Percentiles rank a stretch among this genome's conserved stretches.
phyloP scores from a whole-genome alignment of 2,113 vertebrate genomes.

The Apteryx mantelli region DNA sequence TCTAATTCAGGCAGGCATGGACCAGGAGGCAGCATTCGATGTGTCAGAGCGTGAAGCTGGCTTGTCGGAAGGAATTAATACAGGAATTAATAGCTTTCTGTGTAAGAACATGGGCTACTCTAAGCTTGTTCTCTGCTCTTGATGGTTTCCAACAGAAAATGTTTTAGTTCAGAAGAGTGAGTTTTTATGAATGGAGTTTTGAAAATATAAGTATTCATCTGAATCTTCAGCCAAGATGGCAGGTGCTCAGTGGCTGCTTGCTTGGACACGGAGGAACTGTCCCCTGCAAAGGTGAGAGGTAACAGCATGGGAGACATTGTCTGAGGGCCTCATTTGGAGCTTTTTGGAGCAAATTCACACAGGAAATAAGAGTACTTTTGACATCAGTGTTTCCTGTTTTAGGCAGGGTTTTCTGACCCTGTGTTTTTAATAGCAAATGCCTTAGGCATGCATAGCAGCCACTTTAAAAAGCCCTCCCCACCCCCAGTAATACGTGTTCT shows the following conservation, averaged over 20 bases:
- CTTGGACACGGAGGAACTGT: neutral
- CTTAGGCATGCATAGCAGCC: neutral
- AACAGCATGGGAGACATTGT: neutral
- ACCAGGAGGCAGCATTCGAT: neutral
- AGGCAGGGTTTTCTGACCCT: neutral
- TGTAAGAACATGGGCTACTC: conserved; percentile 9
- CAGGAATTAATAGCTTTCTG: conserved; percentile 16
- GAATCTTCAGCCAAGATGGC: neutral
- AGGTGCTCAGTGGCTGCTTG: neutral
- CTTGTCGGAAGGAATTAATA: conserved; percentile 28
- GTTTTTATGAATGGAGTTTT: neutral
- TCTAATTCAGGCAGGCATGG: conserved; percentile 9
- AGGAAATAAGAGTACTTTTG: neutral
- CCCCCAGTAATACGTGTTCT: neutral
- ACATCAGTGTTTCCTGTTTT: neutral
- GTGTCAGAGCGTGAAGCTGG: neutral
- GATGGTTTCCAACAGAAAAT: neutral
- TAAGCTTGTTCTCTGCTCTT: neutral
- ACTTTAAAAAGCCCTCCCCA: neutral
- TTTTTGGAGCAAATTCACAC: neutral
- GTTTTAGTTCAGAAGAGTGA: neutral
- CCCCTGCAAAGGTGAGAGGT: neutral
- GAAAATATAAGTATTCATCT: neutral
- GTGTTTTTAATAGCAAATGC: neutral
- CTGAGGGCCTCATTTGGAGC: neutral